phyloP scores from a whole-genome alignment of 2,797 vertebrate species.

The Urosaurus nigricauda region DNA sequence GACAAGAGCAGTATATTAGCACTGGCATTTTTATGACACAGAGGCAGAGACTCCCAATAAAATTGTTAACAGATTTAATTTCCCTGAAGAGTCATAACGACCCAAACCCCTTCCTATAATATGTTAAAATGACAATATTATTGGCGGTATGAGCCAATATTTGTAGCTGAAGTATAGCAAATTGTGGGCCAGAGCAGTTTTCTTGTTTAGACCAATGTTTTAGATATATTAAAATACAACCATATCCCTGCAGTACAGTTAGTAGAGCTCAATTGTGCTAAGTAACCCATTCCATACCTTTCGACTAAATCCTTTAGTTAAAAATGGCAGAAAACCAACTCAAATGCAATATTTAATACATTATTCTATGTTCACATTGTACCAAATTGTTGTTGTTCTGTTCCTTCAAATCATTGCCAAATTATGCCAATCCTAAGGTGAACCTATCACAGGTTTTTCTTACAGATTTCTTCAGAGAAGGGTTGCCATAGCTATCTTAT shows the following conservation, averaged over 20 bases:
- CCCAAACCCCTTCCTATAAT: constrained; percentile 46
- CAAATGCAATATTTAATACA: not conserved
- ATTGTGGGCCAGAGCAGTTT: constrained; percentile 33
- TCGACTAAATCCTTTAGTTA: not conserved
- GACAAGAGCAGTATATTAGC: constrained; percentile 52
- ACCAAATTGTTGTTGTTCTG: too few relatives aligned
- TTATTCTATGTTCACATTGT: not conserved
- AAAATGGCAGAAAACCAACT: not conserved
- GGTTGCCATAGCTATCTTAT: too few relatives aligned
- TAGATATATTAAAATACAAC: constrained; percentile 17
- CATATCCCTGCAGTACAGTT: not conserved
- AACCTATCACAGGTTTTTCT: too few relatives aligned
- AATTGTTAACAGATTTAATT: constrained; percentile 67
- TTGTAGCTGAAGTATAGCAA: constrained; percentile 50
- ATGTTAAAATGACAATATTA: constrained; percentile 66
- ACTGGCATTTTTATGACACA: constrained; percentile 63
- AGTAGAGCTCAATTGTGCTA: not conserved
- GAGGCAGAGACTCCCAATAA: constrained; percentile 53
- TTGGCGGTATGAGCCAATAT: constrained; percentile 49
- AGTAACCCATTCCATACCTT: not conserved
- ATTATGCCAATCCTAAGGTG: too few relatives aligned
- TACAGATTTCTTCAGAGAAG: too few relatives aligned
- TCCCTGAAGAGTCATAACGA: constrained; percentile 63
- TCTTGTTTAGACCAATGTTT: constrained; percentile 20
- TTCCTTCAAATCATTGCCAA: too few relatives aligned